Percentiles rank a stretch among this genome's conserved stretches.
Evolutionary conservation across 2,797 vertebrate species (phyloP).

Genomic region (Borostomias antarcticus): DNA sequence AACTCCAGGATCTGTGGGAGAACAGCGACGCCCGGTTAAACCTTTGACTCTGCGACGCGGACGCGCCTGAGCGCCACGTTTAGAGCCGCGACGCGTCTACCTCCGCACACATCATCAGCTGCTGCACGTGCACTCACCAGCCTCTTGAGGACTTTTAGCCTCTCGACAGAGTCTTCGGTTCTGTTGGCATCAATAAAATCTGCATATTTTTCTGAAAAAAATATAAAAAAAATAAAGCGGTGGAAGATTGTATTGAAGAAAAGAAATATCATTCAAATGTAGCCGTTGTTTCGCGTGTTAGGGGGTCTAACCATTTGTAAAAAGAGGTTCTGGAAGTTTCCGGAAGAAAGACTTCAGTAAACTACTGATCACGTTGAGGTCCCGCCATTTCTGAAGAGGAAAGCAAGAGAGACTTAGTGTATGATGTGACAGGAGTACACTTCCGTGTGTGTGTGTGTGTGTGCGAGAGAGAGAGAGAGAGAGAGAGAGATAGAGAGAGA

Average conservation of each 20-base stretch:
- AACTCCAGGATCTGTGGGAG: conserved; percentile 85
- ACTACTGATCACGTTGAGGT: conserved; percentile 98
- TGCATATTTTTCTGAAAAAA: conserved; percentile 87
- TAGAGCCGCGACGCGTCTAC: no score
- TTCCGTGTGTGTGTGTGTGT: not conserved
- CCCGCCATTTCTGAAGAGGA: conserved; percentile 92
- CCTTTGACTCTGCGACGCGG: not conserved
- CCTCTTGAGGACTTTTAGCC: conserved; percentile 91
- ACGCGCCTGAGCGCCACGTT: no score
- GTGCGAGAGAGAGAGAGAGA: not conserved
- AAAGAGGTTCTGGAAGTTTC: conserved; percentile 97
- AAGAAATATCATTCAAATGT: not conserved
- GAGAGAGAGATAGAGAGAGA: no score
- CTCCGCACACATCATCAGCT: not conserved
- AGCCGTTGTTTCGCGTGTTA: not conserved
- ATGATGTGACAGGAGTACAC: not conserved
- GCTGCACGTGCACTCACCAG: conserved; percentile 81
- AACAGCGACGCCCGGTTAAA: conserved; percentile 3
- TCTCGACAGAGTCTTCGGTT: conserved; percentile 89
- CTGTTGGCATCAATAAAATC: conserved; percentile 98
- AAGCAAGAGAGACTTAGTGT: conserved; percentile 8
- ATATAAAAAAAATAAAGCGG: not conserved
- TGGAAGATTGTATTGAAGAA: not conserved
- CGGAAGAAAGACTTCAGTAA: conserved; percentile 98
- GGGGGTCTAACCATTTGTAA: conserved; percentile 89